These are phyloP conservation scores for Neodiprion fabricii DNA, from an alignment of 1,140 invertebrate genomes.

Conservation along the genomic window DNA sequence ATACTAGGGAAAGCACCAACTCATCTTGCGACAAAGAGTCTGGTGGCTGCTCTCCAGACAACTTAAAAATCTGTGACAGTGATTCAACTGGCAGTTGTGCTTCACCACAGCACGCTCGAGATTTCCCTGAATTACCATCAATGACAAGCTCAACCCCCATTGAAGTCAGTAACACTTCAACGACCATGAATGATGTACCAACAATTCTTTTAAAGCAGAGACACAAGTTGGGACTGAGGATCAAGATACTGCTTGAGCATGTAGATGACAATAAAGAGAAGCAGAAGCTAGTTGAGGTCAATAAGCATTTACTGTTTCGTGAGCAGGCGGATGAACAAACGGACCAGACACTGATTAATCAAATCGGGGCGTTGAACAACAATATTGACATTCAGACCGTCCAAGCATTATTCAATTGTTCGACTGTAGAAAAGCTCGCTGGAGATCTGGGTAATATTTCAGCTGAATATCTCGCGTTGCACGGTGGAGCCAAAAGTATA, in stretches of 20 bases:
- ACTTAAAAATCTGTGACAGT: no score
- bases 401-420: conserved; percentile 34
- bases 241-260: conserved; percentile 36
- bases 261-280: conserved; percentile 35
- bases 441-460: background rate
- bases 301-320: conserved; percentile 34
- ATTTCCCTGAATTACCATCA: no score
- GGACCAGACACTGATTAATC: conserved; percentile 26
- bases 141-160: no score
- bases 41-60: no score
- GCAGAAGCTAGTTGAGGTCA: conserved; percentile 33
- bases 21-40: no score
- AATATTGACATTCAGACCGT: conserved; percentile 28
- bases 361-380: conserved; percentile 33
- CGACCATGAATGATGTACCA: background rate
- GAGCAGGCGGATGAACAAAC: conserved; percentile 21
- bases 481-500: background rate
- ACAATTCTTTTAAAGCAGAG: background rate
- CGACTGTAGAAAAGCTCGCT: conserved; percentile 17
- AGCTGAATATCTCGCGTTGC: background rate
- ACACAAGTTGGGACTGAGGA: conserved; percentile 31
- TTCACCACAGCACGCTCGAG: no score
- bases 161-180: background rate
- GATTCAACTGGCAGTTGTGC: no score
- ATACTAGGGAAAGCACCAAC: no score